A percentile compares a stretch with the other conserved stretches of the same genome.
phyloP scores from a whole-genome alignment of 2,113 vertebrate species.

The Nicator chloris region DNA sequence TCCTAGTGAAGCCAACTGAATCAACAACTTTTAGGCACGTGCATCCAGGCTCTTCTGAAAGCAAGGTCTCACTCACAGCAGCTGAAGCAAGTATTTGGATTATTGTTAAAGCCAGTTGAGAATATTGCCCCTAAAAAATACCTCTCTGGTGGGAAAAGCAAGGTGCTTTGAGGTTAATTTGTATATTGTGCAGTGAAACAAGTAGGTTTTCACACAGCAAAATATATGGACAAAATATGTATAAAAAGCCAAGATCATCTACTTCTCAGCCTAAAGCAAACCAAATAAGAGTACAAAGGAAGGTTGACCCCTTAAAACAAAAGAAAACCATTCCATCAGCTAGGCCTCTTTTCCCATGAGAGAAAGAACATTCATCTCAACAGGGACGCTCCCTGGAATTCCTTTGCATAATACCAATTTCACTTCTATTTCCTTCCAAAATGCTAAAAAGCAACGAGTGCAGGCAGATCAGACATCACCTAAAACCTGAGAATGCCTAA shows the following conservation, averaged over 20 bases:
- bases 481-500: neutral
- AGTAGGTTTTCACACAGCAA: neutral
- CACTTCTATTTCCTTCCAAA: neutral
- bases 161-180: neutral
- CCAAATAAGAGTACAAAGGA: neutral
- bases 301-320: neutral
- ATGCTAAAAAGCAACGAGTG: neutral
- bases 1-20: neutral
- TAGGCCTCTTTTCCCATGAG: neutral
- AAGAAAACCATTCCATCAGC: neutral
- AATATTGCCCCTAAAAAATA: neutral
- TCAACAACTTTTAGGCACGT: neutral
- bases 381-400: neutral
- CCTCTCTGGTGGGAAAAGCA: neutral
- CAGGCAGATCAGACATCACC: neutral
- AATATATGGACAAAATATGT: neutral
- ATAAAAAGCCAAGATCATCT: neutral
- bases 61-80: neutral
- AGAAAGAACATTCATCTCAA: neutral
- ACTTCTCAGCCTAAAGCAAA: neutral
- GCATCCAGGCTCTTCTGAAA: neutral
- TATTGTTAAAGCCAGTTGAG: neutral
- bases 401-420: neutral
- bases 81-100: fast-evolving
- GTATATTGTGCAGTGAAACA: neutral